These are phyloP conservation scores for Fabriciana adippe DNA, from an alignment of 2,888 invertebrate species.

Conservation along the genomic window DNA sequence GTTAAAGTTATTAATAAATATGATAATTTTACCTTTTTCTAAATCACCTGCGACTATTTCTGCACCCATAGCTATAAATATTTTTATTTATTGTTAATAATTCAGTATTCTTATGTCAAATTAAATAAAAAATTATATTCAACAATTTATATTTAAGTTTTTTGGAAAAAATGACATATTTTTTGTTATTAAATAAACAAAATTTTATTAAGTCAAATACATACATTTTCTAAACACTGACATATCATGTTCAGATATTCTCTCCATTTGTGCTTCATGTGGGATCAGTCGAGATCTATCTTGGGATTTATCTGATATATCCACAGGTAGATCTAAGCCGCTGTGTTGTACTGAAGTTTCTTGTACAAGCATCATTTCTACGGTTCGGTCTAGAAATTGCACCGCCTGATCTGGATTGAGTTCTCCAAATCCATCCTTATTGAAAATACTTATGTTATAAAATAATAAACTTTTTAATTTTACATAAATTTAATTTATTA, in stretches of 20 bases:
- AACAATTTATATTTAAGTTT: background rate
- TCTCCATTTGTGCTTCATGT: conserved; percentile 58
- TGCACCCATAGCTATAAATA: conserved; percentile 41
- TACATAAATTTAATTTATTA: too few species aligned
- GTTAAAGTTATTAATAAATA: background rate
- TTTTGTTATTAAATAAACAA: background rate
- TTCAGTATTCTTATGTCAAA: too few species aligned
- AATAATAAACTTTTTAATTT: too few species aligned
- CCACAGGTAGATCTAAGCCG: conserved; percentile 46
- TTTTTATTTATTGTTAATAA: too few species aligned
- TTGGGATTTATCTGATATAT: conserved; percentile 52
- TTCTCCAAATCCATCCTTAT: conserved; percentile 72
- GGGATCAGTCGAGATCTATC: conserved; percentile 48
- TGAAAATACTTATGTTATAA: background rate
- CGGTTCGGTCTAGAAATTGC: conserved; percentile 54
- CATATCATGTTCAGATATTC: conserved; percentile 58
- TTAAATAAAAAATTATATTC: too few species aligned
- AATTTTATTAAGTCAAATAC: conserved; percentile 21
- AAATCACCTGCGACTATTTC: conserved; percentile 48
- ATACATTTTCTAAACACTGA: conserved; percentile 64
- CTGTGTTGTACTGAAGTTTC: conserved; percentile 50
- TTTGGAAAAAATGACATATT: background rate
- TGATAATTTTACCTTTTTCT: conserved; percentile 52
- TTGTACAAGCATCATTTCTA: conserved; percentile 61
- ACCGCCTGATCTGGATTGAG: conserved; percentile 57